These are phyloP conservation scores for Callipepla californica DNA, from an alignment of 2,113 vertebrate species.

Conservation along the genomic window DNA sequence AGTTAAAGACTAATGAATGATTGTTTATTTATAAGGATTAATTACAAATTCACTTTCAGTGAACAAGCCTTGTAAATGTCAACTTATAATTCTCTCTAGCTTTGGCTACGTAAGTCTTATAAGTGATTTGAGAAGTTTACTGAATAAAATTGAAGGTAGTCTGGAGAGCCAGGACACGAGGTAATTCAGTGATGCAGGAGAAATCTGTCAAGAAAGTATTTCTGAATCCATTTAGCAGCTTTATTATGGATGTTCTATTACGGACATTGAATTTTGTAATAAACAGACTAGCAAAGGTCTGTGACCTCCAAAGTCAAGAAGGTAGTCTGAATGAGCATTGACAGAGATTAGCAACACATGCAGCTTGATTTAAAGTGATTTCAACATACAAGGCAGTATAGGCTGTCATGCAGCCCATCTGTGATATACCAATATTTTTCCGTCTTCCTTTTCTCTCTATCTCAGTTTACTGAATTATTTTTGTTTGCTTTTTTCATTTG, in stretches of 20 bases:
- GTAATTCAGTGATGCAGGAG: accelerated
- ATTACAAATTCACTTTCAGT: not conserved
- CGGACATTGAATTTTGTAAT: not conserved
- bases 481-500: not conserved
- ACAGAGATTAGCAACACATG: not conserved
- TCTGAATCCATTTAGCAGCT: not conserved
- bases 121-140: not conserved
- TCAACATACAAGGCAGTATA: not conserved
- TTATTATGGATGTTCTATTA: not conserved
- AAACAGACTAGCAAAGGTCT: not conserved
- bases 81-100: not conserved
- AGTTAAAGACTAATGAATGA: conserved; percentile 38
- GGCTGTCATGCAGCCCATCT: not conserved
- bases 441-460: not conserved
- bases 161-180: not conserved
- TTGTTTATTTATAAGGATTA: conserved; percentile 29
- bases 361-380: not conserved
- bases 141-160: not conserved
- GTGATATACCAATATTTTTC: not conserved
- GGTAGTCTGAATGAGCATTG: not conserved
- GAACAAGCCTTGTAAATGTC: conserved; percentile 1
- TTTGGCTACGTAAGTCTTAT: not conserved
- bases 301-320: not conserved
- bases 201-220: accelerated
- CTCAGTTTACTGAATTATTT: not conserved